Base-by-base conservation (phyloP, 2,888 invertebrate species). In the Notodromas monacha region DNA sequence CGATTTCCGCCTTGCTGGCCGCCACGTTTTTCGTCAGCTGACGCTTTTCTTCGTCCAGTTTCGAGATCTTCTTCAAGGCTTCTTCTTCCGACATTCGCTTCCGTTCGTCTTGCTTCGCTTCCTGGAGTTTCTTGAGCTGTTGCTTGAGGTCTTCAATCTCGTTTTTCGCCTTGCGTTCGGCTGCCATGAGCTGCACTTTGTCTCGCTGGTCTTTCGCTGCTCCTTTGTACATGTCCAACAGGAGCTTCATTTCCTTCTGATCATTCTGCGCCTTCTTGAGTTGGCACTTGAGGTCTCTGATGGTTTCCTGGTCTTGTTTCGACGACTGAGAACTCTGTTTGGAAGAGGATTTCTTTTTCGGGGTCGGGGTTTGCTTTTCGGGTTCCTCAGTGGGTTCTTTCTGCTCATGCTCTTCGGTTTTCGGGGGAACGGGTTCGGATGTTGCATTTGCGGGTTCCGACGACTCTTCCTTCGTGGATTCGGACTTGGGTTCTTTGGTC, bases 141-240 rank as follows among this genome's bases (percentile, higher is more conserved):
- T 39, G 39, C 29, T 46, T 61, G 33, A 79, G 56, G 38, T 86
- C 86, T 35, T 86, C 86, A 1, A 79, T 57, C 47, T 89, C 86
- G 32, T 70, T 69, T 14, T 79, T 53, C 2, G 72, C 62, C 52
- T 81, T 81, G 42, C 81, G 67, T 51, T 89, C 86, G 6, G 14
- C 12, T 6, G 16, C 14, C 29, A 12, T 31, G 33, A 86, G 56
- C 52, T 79, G 77, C 27, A 79, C 84, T 53, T 86, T 86, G 47
- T 89, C 86, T 4, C 86, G 58, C 46, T 81, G 79, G 44, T 89
- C 89, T 48, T 86, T 89, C 34, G 79, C 70, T 5, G 76, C 76
- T n/a, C 79, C 76, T 54, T 86, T 89, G 54, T 86, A 84, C 77
- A 84, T 84, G 48, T 89, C 86, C 36, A 86, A 54, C 8, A 89